Conservation (phyloP, 2,797 vertebrate genomes). For the Eremophila alpestris region DNA sequence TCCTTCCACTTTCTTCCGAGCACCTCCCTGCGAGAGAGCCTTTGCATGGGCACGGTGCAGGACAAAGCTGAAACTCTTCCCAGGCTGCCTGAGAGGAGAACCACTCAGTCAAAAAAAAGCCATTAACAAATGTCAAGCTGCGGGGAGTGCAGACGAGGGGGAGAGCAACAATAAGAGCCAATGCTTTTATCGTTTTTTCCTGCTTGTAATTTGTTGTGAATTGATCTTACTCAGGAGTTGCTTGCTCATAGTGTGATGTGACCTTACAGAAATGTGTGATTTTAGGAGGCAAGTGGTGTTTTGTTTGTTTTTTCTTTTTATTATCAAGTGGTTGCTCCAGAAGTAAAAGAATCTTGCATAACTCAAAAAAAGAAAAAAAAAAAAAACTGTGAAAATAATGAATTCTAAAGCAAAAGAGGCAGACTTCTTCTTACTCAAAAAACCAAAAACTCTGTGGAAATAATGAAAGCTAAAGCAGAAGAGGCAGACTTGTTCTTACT, state of each 20-base stretch:
- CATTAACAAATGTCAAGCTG: slow-evolving; percentile 36
- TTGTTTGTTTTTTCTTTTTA: not conserved
- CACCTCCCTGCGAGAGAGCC: not conserved
- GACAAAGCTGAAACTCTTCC: slow-evolving; percentile 50
- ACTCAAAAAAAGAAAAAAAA: rapidly evolving
- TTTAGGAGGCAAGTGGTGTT: not conserved
- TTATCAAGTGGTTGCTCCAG: not conserved
- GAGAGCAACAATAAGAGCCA: not conserved
- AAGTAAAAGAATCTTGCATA: not conserved
- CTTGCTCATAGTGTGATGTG: not conserved
- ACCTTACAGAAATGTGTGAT: not conserved
- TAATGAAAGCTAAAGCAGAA: too few species aligned
- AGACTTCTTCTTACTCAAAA: not conserved
- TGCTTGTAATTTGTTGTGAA: not conserved
- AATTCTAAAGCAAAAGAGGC: not conserved
- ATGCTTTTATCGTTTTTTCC: not conserved
- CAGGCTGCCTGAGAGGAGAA: slow-evolving; percentile 14
- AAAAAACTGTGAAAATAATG: not conserved
- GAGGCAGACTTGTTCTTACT: not conserved
- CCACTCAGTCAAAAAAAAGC: not conserved
- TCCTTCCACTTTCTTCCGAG: not conserved
- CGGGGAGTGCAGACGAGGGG: not conserved
- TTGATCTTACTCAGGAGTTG: not conserved
- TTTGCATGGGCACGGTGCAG: not conserved
- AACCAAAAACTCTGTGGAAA: too few species aligned